Base-by-base conservation (phyloP, 2,888 invertebrate species). In the Amiota minor region DNA sequence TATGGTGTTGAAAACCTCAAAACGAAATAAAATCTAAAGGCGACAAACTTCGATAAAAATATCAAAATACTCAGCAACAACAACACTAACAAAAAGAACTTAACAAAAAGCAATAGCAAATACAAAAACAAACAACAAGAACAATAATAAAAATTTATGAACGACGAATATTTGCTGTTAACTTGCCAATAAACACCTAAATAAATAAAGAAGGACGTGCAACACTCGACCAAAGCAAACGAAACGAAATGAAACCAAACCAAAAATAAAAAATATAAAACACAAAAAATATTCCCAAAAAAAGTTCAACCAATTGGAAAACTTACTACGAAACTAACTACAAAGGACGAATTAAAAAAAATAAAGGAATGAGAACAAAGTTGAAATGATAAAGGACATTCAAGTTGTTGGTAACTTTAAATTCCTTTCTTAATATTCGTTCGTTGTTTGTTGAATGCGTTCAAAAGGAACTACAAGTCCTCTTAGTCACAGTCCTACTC, bases 11-110 rank as follows among this genome's bases (percentile, higher is more conserved):
- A 35, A 3, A 35, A 35, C 35, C 35, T 35, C 35, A 35, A 35
- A 35, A 35, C 6, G 35, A 35, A 35, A 77, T 77, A 79, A 83
- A 84, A 78, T 77, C 84, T 82, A 78, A 81, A 76, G 71, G 78
- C 75, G 79, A 84, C 80, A 84, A 80, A 80, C 78, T 84, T 75
- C 75, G 80, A 85, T 83, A 83, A 82, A 81, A 2, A 14, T 16
- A 82, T 77, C 83, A 79, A 79, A 84, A 83, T 82, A n/a, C 2
- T 9, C 14, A 53, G 53, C 53, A 53, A n/a, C 80, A 83, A 80
- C 71, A 78, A 72, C 72, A 76, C 73, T 74, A 81, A 69, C 71
- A 80, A 65, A 75, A 76, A 73, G 67, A 75, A 78, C 75, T 61
- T 14, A 18, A 18, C 16, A 18, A 16, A 59, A 59, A 6, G 16